These are phyloP conservation scores for Phrynocephalus versicolor DNA, from an alignment of 2,113 vertebrate species.

Conservation along the genomic window DNA sequence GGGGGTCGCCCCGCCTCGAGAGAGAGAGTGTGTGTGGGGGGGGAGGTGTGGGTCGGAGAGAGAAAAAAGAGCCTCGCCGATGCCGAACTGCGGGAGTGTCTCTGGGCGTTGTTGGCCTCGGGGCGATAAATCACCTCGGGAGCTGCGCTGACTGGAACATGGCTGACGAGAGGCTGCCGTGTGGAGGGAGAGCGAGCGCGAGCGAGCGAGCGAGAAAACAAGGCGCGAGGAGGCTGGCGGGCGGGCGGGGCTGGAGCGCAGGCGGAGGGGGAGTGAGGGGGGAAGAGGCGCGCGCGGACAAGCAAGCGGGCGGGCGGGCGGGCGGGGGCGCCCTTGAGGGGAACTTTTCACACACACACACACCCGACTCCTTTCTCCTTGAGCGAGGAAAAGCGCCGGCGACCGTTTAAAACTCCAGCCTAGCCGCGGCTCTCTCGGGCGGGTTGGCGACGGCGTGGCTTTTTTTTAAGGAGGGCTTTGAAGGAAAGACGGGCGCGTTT, in stretches of 20 bases:
- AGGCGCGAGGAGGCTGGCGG: conserved; percentile 59
- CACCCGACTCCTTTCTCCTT: conserved; percentile 70
- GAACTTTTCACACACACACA: too few relatives aligned
- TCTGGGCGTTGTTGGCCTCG: conserved; percentile 46
- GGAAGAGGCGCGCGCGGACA: conserved; percentile 81
- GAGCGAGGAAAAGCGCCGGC: not conserved
- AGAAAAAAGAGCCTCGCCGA: not conserved
- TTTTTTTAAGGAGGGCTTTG: too few relatives aligned
- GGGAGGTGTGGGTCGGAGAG: not conserved
- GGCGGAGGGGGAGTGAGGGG: not conserved
- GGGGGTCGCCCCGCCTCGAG: not conserved
- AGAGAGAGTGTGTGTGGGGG: not conserved
- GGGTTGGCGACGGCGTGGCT: too few relatives aligned
- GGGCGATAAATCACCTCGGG: conserved; percentile 58
- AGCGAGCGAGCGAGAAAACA: conserved; percentile 46
- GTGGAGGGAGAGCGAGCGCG: conserved; percentile 79
- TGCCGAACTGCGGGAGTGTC: conserved; percentile 5
- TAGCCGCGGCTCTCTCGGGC: not conserved
- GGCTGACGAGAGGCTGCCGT: conserved; percentile 90
- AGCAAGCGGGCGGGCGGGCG: conserved; percentile 23
- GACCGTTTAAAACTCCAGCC: conserved; percentile 5
- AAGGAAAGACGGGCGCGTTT: too few relatives aligned
- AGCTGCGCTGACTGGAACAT: conserved; percentile 84
- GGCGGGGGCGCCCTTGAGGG: conserved; percentile 83
- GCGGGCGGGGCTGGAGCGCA: conserved; percentile 1